phyloP scores from a whole-genome alignment of 2,888 invertebrate genomes.

The Nomada fabriciana region DNA sequence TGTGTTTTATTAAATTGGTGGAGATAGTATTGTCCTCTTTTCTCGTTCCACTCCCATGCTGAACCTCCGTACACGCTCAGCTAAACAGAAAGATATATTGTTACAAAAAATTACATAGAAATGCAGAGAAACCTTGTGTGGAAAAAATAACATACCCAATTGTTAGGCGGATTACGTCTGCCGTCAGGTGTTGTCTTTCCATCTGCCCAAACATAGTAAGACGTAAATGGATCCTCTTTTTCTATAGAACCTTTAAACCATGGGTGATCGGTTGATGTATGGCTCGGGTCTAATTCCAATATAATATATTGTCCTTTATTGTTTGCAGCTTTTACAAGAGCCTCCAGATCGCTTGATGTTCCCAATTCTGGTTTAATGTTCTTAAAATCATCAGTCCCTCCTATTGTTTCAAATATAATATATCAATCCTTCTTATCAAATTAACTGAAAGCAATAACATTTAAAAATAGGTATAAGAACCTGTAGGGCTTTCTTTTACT shows the following conservation, averaged over 20 bases:
- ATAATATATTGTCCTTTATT: constrained; percentile 87
- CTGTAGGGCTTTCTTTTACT: constrained; percentile 67
- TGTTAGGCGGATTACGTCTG: constrained; percentile 87
- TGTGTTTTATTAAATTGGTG: constrained; percentile 89
- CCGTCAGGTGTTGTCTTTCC: constrained; percentile 82
- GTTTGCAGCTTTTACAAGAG: constrained; percentile 85
- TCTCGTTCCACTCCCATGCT: constrained; percentile 90
- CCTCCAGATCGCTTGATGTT: constrained; percentile 84
- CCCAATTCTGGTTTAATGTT: constrained; percentile 85
- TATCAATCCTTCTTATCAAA: neutral
- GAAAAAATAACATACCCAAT: constrained; percentile 87
- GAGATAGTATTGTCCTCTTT: constrained; percentile 90
- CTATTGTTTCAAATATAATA: constrained; percentile 74
- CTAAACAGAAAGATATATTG: constrained; percentile 71
- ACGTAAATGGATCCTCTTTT: constrained; percentile 86
- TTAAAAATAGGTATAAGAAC: constrained; percentile 53
- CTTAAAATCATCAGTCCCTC: constrained; percentile 84
- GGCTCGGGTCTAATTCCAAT: constrained; percentile 91
- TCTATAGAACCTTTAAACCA: constrained; percentile 90
- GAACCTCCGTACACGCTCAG: constrained; percentile 86
- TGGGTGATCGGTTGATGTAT: constrained; percentile 88
- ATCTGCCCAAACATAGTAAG: constrained; percentile 92
- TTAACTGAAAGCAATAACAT: neutral
- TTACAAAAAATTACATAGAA: neutral
- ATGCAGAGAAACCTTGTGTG: constrained; percentile 16